Base-by-base conservation (phyloP, 2,888 invertebrate species). In the Labia minor region DNA sequence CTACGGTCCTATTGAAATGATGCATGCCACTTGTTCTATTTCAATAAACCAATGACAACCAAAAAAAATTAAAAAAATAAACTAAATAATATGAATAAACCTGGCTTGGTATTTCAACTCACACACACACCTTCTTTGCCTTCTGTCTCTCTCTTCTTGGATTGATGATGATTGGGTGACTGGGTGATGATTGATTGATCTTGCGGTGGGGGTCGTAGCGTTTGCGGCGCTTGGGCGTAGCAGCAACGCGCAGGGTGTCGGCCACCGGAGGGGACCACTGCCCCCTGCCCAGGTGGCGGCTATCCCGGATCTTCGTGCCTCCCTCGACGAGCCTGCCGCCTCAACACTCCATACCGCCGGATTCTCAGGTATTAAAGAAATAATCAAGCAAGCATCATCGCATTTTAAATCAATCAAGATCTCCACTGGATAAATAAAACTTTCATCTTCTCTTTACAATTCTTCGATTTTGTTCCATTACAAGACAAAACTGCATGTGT, bases 231-330 rank as follows among this genome's bases (percentile, higher is more conserved):
- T 49, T 11, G 49, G 49, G 49, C 49, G 49, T 49, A 49, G 49
- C 49, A 49, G 88, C 82, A 92, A 91, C 86, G 86, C 83, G 82
- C 88, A 89, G 81, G 92, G 91, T 80, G 91, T 92, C 82, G 86
- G 87, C 77, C 90, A 89, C 84, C 86, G 85, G 81, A 86, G 88
- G 76, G 85, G 90, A 8, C 49, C 49, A 80, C 86, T 92, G 81
- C 88, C 91, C 80, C 87, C 89, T 82, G 86, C 89, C 80, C 82
- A 85, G 79, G 87, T 90, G 78, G 83, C 83, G 78, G 87, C 90
- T 79, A 93, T 93, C 79, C 92, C 92, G 78, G 89, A 91, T 83
- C 86, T 93, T 80, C 87, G 92, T 79, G 85, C 85, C 78, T 85
- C 85, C 70, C 72, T 75, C 67, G 74, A 72, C 70, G 70, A 72